phyloP scores from a whole-genome alignment of 2,113 vertebrate species.

The Psittacus erithacus region DNA sequence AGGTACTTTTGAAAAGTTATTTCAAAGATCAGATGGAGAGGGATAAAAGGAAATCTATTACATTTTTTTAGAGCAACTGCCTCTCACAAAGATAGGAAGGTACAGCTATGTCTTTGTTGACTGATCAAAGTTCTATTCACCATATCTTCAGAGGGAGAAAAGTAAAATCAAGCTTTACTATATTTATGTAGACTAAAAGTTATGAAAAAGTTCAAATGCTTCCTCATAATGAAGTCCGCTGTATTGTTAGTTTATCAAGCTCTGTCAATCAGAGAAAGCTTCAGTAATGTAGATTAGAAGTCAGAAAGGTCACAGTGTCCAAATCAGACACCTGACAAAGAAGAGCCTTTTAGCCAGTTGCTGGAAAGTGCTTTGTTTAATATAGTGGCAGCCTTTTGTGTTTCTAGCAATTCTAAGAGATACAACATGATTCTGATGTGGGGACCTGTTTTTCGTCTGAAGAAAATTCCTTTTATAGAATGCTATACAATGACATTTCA shows the following conservation, averaged over 20 bases:
- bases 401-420: neutral
- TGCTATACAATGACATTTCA: neutral
- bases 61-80: conserved; percentile 13
- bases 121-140: conserved; percentile 20
- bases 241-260: neutral
- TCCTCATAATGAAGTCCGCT: neutral
- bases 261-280: neutral
- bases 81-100: neutral
- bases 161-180: neutral
- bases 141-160: neutral
- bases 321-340: neutral
- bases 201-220: neutral
- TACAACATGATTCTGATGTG: neutral
- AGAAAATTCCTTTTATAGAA: neutral
- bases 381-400: neutral
- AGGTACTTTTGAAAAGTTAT: neutral
- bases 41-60: neutral
- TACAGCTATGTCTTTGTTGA: neutral
- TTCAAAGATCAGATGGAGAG: neutral
- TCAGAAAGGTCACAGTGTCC: neutral
- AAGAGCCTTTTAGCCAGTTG: neutral
- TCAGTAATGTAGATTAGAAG: neutral
- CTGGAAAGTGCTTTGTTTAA: neutral
- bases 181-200: neutral
- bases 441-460: neutral